Evolutionary conservation across 2,888 invertebrate species (phyloP), one percentile per base, ranked within the genome.

Genomic region (Tanaodytes sp.): DNA sequence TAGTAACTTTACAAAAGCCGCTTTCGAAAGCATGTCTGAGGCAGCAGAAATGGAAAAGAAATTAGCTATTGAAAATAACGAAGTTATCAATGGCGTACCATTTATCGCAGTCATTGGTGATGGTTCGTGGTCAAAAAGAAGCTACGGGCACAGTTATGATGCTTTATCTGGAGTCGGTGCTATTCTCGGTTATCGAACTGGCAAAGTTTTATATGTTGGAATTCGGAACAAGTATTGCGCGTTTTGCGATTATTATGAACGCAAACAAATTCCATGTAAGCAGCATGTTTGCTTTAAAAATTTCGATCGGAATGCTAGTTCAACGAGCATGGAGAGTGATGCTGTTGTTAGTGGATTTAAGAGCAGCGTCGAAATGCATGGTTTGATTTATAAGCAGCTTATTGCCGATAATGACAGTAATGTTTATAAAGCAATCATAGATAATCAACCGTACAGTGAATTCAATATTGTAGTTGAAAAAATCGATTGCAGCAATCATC

Each of bases 41-140:
- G 36, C 36, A 33, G 36, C 11, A n/a, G n/a, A 8, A 4, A 4
- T 12, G 6, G 36, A 33, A 33, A 33, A 33, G 12, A 4, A 12
- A 33, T n/a, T 33, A 12, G 36, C 36, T n/a, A 33, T 33, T 8
- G 36, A 33, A 12, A 33, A n/a, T 4, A 12, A 12, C 12, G 36
- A 33, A 8, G 36, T 33, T 4, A 33, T 33, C 12, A 33, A 33
- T 33, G 36, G n/a, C n/a, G n/a, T 33, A 4, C 36, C 36, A 8
- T 33, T n/a, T 33, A 33, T 33, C 6, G 12, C 36, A n/a, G 36
- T 33, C 6, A 33, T 33, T 33, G 36, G 11, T n/a, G 36, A 33
- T 12, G 36, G 36, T 33, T 33, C 36, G 12, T 33, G 36, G 36
- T 33, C 36, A n/a, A 33, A 33, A 33, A 33, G 36, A 33, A n/a